Percentiles rank a stretch among this genome's conserved stretches.
Evolutionary conservation across 2,888 invertebrate species (phyloP).

Genomic region (Smittia sp.): DNA sequence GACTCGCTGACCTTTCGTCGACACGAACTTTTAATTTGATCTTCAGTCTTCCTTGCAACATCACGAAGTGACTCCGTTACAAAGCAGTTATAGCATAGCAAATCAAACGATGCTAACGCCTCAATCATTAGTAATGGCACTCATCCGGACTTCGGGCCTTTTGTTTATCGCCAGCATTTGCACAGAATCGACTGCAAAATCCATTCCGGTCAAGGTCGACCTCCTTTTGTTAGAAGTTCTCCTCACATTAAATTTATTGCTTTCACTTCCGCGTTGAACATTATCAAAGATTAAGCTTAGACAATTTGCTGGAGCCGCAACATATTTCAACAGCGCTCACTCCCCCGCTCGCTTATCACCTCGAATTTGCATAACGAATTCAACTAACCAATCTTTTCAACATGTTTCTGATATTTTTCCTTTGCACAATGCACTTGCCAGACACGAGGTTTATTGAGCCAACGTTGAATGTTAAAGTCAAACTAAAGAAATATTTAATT

Average conservation of each 20-base stretch:
- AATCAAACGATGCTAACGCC: too few species aligned
- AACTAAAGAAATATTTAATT: conserved; percentile 40
- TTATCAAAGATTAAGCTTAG: conserved; percentile 3
- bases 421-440: conserved; percentile 27
- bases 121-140: too few species aligned
- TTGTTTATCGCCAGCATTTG: neutral
- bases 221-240: neutral
- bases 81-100: too few species aligned
- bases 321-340: neutral
- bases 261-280: conserved; percentile 25
- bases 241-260: conserved; percentile 6
- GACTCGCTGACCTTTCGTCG: conserved; percentile 14
- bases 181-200: neutral
- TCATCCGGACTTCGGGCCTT: neutral
- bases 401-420: neutral
- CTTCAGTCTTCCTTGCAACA: conserved; percentile 1
- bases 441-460: neutral
- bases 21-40: conserved; percentile 27
- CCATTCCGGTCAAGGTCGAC: conserved; percentile 10
- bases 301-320: neutral
- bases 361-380: neutral
- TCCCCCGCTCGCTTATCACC: neutral
- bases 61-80: neutral
- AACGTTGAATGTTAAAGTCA: conserved; percentile 35
- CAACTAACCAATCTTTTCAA: conserved; percentile 15